Percentiles rank a stretch among this genome's conserved stretches.
phyloP scores from a whole-genome alignment of 1,140 invertebrate species.

The Druon quercuslanigerum region DNA sequence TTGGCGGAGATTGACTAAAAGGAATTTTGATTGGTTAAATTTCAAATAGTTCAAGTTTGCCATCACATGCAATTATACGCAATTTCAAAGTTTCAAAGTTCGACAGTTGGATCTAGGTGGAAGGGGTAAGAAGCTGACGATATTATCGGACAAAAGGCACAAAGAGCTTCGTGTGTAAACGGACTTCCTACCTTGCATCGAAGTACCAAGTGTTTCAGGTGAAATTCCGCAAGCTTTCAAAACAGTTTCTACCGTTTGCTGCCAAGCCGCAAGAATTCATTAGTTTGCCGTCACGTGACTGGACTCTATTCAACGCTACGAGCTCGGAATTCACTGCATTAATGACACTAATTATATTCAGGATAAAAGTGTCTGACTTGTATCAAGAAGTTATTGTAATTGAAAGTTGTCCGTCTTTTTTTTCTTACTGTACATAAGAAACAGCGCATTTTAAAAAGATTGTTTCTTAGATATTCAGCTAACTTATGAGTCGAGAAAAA shows the following conservation, averaged over 20 bases:
- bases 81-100: too few relatives aligned
- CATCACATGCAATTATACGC: too few relatives aligned
- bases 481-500: too few relatives aligned
- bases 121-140: too few relatives aligned
- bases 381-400: not conserved
- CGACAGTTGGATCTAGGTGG: too few relatives aligned
- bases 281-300: constrained; percentile 13
- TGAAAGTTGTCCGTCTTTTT: not conserved
- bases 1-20: too few relatives aligned
- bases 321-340: not conserved
- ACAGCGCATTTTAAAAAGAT: too few relatives aligned
- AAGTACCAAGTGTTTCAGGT: not conserved
- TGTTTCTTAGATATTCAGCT: too few relatives aligned
- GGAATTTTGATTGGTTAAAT: too few relatives aligned
- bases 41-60: too few relatives aligned
- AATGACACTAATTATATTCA: constrained; percentile 21
- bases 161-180: not conserved
- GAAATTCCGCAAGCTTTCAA: constrained; percentile 7
- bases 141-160: too few relatives aligned
- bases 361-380: not conserved
- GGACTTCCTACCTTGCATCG: not conserved
- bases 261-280: constrained; percentile 14
- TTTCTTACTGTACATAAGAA: not conserved
- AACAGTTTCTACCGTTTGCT: constrained; percentile 1
- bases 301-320: not conserved